Evolutionary conservation across 2,113 vertebrate genomes (phyloP).

Genomic region (Laterallus jamaicensis): DNA sequence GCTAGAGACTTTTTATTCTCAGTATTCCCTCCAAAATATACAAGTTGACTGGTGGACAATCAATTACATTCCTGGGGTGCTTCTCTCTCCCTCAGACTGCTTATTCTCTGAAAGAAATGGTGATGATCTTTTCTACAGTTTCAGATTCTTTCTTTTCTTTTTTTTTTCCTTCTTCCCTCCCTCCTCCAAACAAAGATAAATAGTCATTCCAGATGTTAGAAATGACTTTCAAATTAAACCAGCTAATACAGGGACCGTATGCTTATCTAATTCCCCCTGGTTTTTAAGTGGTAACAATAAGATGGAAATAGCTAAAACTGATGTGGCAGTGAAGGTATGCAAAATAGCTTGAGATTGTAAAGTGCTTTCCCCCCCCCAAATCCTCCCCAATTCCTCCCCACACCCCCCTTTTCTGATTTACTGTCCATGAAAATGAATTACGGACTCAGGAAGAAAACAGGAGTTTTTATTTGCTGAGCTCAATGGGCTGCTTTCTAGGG

Average conservation of each 20-base stretch:
- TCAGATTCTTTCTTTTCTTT: not conserved
- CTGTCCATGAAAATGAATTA: constrained; percentile 73
- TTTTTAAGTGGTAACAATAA: not conserved
- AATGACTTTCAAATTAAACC: constrained; percentile 62
- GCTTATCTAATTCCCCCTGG: constrained; percentile 52
- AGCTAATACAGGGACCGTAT: constrained; percentile 31
- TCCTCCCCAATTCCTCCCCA: too few relatives aligned
- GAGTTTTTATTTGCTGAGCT: constrained; percentile 69
- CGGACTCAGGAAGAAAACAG: constrained; percentile 41
- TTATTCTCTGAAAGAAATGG: constrained; percentile 32
- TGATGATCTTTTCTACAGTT: constrained; percentile 52
- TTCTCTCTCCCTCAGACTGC: not conserved
- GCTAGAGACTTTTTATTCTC: constrained; percentile 68
- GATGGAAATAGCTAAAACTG: constrained; percentile 63
- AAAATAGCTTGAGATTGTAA: constrained; percentile 63
- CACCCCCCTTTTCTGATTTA: constrained; percentile 50
- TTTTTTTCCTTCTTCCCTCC: not conserved
- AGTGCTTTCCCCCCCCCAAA: not conserved
- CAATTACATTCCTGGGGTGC: constrained; percentile 37
- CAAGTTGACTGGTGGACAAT: constrained; percentile 54
- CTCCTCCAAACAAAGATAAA: constrained; percentile 38
- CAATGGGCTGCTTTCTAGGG: constrained; percentile 53
- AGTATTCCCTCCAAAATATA: constrained; percentile 70
- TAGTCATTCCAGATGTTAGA: constrained; percentile 46
- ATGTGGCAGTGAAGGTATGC: constrained; percentile 50